These are phyloP conservation scores for Sturnira hondurensis DNA, from an alignment of 2,113 vertebrate genomes.

Conservation along the genomic window DNA sequence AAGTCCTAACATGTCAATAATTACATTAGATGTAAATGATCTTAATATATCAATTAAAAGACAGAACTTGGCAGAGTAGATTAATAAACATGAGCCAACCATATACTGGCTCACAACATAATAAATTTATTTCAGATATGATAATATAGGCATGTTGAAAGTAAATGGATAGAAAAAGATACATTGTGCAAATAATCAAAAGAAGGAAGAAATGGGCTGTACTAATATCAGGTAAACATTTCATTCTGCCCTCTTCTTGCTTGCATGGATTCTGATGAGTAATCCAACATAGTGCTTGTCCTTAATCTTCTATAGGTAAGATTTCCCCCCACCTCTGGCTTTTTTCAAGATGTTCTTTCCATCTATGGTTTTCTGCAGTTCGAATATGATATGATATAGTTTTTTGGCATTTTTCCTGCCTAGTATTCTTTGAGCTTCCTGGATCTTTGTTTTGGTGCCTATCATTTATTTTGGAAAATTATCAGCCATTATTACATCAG, in stretches of 20 bases:
- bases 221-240: not conserved
- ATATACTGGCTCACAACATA: too few species aligned
- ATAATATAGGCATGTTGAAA: not conserved
- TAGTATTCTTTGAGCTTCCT: not conserved
- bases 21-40: not conserved
- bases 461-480: not conserved
- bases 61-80: not conserved
- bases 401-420: not conserved
- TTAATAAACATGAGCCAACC: not conserved
- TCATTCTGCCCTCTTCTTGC: not conserved
- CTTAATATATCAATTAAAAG: not conserved
- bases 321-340: too few species aligned
- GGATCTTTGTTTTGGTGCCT: not conserved
- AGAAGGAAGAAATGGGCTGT: not conserved
- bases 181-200: not conserved
- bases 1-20: not conserved
- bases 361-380: not conserved
- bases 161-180: not conserved
- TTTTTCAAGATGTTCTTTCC: not conserved
- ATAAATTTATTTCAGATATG: not conserved
- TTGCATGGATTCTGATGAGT: not conserved
- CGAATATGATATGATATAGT: not conserved
- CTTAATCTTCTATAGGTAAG: not conserved
- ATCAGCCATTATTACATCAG: not conserved
- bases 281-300: not conserved